Conservation (phyloP, 2,113 vertebrate genomes). For the Semnornis frantzii region DNA sequence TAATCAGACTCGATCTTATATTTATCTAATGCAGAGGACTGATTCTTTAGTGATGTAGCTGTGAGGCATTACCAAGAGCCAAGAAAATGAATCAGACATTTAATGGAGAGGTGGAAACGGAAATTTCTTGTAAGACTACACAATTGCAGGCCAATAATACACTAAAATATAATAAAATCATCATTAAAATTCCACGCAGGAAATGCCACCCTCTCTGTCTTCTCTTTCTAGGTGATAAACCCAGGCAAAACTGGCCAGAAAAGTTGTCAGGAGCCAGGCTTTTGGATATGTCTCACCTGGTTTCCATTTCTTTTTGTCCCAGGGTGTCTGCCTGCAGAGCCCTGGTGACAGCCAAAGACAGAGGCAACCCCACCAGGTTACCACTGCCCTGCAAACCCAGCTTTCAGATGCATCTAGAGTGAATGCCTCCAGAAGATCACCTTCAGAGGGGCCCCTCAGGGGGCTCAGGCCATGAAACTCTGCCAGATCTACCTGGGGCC, state of each 20-base stretch:
- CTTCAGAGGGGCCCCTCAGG: not conserved
- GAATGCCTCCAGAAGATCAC: no score
- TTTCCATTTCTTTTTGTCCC: not conserved
- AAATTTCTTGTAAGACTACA: slow-evolving; percentile 74
- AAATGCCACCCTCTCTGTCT: not conserved
- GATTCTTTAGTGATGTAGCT: slow-evolving; percentile 52
- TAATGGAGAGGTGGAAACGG: slow-evolving; percentile 71
- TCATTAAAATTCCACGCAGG: slow-evolving; percentile 68
- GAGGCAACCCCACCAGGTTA: not conserved
- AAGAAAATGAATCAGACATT: slow-evolving; percentile 73
- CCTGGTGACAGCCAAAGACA: not conserved
- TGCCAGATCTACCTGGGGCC: not conserved
- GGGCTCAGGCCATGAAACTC: not conserved
- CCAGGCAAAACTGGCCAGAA: not conserved
- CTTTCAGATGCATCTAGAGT: no score
- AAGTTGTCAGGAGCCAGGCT: not conserved
- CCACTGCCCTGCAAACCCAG: no score
- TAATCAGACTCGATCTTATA: slow-evolving; percentile 62
- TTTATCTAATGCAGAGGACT: slow-evolving; percentile 59
- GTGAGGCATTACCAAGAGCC: slow-evolving; percentile 46
- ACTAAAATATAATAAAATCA: slow-evolving; percentile 63
- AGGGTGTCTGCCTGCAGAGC: not conserved
- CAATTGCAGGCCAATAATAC: slow-evolving; percentile 55
- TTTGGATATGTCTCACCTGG: not conserved
- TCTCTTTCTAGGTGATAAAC: not conserved